Percentiles rank a stretch among this genome's conserved stretches.
These are phyloP conservation scores for Sphaerophoria rueppellii DNA, from an alignment of 2,888 invertebrate genomes.

Conservation along the genomic window DNA sequence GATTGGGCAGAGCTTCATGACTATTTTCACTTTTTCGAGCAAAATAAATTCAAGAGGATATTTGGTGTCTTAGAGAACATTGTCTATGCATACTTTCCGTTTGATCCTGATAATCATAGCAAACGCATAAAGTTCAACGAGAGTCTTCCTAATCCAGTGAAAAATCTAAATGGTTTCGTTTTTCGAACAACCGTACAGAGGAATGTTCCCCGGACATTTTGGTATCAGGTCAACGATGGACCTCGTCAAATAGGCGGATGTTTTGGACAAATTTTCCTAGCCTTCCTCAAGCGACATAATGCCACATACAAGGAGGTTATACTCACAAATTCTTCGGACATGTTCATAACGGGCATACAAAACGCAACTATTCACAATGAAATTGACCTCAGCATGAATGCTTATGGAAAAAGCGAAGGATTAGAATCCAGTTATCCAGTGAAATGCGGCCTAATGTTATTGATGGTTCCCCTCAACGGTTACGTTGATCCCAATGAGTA, in stretches of 20 bases:
- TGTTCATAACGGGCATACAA: not conserved
- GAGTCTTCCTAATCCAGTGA: slow-evolving; percentile 26
- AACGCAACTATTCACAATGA: slow-evolving; percentile 19
- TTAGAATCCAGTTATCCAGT: slow-evolving; percentile 44
- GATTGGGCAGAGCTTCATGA: not conserved
- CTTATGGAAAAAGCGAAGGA: not conserved
- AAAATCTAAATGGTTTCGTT: slow-evolving; percentile 44
- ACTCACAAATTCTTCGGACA: slow-evolving; percentile 18
- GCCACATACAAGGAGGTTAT: slow-evolving; percentile 42
- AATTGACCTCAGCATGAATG: slow-evolving; percentile 60
- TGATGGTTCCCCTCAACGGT: slow-evolving; percentile 41
- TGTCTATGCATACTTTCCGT: slow-evolving; percentile 16
- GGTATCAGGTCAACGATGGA: slow-evolving; percentile 19
- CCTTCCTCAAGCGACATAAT: slow-evolving; percentile 40
- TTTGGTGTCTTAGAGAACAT: slow-evolving; percentile 19
- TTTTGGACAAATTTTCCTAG: slow-evolving; percentile 18
- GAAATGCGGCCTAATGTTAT: not conserved
- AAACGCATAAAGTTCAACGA: not conserved
- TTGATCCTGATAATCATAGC: slow-evolving; percentile 12
- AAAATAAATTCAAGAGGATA: slow-evolving; percentile 40
- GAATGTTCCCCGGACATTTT: slow-evolving; percentile 36
- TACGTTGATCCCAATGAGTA: slow-evolving; percentile 42
- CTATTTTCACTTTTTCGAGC: slow-evolving; percentile 15
- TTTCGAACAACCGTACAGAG: slow-evolving; percentile 47
- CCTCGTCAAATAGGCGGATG: slow-evolving; percentile 30